Base-by-base conservation (phyloP, 2,113 vertebrate species). In the Deroptyus accipitrinus region DNA sequence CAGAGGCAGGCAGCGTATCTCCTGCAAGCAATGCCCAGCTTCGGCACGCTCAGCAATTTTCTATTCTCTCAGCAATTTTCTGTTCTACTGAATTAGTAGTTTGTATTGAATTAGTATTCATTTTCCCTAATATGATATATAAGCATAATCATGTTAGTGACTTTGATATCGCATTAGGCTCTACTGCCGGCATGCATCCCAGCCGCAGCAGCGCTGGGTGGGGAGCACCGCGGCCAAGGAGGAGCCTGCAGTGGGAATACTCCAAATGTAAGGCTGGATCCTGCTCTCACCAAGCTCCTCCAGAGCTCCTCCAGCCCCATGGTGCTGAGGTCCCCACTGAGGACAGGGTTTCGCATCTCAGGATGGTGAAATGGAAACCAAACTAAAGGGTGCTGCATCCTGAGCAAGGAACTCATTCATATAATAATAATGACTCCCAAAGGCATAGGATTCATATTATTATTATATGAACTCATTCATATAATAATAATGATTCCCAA, bases 41-140 rank as follows among this genome's bases (percentile, higher is more conserved):
- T 80, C 39, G 7, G 86, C 91, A 80, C 18, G 54, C 88, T 95
- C 95, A 90, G 94, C 83, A 64, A 39, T 95, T 98, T 97, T 97
- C 94, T 95, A 93, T 97, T 95, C 95, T 97, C 97, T 98, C 97
- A 96, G 97, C 97, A 97, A 90, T 97, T 98, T 97, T 97, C 95
- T 96, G 97, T 97, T 97, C 97, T 97, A 96, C 95, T 81, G 68
- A 98, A 97, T 98, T 98, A 98, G 96, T 78, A 92, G 95, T 95
- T 96, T 96, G 90, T 97, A 98, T 98, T 98, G 97, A 98, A 98
- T 98, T 98, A 98, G 97, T 96, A 97, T 98, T 98, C 96, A 96
- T 98, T 97, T 97, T 93, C 98, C 87, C 97, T 98, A 97, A 98
- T 97, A 98, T 96, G 97, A 98, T 98, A 97, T 96, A 97, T 97